Percentiles rank a stretch among this genome's conserved stretches.
Evolutionary conservation across 2,888 invertebrate genomes (phyloP).

Genomic region (Gisinianus flammeolus): DNA sequence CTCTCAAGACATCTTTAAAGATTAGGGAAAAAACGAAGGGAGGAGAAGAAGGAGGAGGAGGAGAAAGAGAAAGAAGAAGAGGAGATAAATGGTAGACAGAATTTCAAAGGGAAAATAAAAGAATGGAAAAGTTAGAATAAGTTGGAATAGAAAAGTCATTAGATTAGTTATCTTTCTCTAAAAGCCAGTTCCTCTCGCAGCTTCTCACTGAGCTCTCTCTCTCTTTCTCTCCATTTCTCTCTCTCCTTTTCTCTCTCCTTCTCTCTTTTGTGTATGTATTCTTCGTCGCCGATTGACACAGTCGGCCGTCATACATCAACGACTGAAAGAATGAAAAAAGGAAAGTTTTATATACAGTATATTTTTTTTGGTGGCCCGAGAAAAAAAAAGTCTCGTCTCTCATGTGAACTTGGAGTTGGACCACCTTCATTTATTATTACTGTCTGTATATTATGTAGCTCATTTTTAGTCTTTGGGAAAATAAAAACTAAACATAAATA

Average conservation of each 20-base stretch:
- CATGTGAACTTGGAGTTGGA: too few relatives aligned
- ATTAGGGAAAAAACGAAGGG: background rate
- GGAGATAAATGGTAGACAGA: background rate
- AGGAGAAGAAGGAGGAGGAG: background rate
- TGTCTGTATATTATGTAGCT: too few relatives aligned
- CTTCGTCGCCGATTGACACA: background rate
- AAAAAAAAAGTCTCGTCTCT: too few relatives aligned
- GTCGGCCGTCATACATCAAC: too few relatives aligned
- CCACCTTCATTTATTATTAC: too few relatives aligned
- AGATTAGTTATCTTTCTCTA: slow-evolving; percentile 14
- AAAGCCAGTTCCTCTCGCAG: too few relatives aligned
- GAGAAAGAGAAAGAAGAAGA: too few relatives aligned
- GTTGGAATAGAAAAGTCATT: background rate
- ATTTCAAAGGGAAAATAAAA: background rate
- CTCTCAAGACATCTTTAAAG: slow-evolving; percentile 27
- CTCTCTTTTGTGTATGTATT: background rate
- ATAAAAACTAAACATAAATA: too few relatives aligned
- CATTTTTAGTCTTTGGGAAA: too few relatives aligned
- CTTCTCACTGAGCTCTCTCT: slow-evolving; percentile 15
- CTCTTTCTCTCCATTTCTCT: background rate
- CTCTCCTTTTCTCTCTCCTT: background rate
- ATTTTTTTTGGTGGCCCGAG: too few relatives aligned
- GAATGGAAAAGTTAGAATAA: background rate
- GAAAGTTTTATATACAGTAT: too few relatives aligned
- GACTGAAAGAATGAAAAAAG: too few relatives aligned